Evolutionary conservation across 23 tunicate species (phyloP).

Genomic region (Oikopleura vanhoeffeni): DNA sequence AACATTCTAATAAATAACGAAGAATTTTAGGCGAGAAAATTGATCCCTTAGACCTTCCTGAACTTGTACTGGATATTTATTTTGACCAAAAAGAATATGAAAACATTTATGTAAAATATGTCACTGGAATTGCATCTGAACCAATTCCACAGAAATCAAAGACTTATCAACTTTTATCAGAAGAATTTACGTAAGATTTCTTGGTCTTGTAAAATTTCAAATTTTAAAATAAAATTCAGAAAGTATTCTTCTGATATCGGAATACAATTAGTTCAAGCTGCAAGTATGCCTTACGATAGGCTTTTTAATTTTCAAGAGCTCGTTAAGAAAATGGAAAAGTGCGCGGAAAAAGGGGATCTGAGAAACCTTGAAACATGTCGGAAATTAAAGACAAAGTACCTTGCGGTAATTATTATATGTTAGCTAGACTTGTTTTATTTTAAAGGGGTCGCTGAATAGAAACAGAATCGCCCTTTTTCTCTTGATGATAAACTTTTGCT

Average conservation of each 20-base stretch:
- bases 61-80: neutral
- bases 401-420: too few species aligned
- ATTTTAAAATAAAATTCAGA: too few species aligned
- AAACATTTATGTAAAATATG: neutral
- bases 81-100: neutral
- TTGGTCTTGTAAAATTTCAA: too few species aligned
- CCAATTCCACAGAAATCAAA: neutral
- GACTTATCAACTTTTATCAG: neutral
- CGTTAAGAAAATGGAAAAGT: neutral
- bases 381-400: neutral
- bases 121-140: neutral
- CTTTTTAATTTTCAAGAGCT: neutral
- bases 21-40: neutral
- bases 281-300: neutral
- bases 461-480: too few species aligned
- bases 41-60: neutral
- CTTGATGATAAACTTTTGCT: too few species aligned
- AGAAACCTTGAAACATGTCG: neutral
- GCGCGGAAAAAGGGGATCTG: neutral
- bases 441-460: too few species aligned
- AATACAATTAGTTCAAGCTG: neutral
- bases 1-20: too few species aligned
- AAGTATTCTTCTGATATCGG: neutral
- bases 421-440: too few species aligned
- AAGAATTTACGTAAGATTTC: neutral